A percentile compares a stretch with the other conserved stretches of the same genome.
phyloP scores from a whole-genome alignment of 2,797 vertebrate genomes.

The Chelmon rostratus region DNA sequence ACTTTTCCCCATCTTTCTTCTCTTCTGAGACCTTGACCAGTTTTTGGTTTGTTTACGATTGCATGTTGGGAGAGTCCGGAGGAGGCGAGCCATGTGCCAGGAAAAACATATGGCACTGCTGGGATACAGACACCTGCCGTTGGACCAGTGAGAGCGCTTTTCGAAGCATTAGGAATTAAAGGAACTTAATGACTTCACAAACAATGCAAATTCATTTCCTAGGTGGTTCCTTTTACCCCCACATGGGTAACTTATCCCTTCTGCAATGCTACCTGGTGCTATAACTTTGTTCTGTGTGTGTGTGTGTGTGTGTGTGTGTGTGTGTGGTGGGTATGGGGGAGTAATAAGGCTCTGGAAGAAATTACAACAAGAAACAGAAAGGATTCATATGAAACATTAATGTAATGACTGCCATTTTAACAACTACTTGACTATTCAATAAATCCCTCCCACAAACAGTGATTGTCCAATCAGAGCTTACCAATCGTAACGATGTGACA shows the following conservation, averaged over 20 bases:
- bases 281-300: not conserved
- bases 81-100: constrained; percentile 78
- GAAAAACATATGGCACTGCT: constrained; percentile 84
- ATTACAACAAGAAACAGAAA: constrained; percentile 12
- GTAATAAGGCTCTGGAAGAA: constrained; percentile 3
- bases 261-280: constrained; percentile 41
- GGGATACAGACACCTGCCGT: constrained; percentile 81
- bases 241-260: constrained; percentile 35
- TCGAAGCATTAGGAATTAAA: constrained; percentile 83
- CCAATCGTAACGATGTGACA: not conserved
- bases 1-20: constrained; percentile 63
- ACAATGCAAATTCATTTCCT: constrained; percentile 76
- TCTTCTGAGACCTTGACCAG: constrained; percentile 83
- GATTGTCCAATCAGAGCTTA: not conserved
- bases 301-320: no score
- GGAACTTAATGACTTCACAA: constrained; percentile 83
- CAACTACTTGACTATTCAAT: not conserved
- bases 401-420: constrained; percentile 4
- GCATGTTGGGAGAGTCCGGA: constrained; percentile 79
- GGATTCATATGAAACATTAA: constrained; percentile 5
- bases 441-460: not conserved
- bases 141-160: constrained; percentile 72
- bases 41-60: constrained; percentile 81
- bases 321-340: not conserved
- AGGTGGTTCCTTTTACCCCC: constrained; percentile 64